Evolutionary conservation across 2,113 vertebrate species (phyloP), one percentile per base, ranked within the genome.

Genomic region (Pterocles orientalis): DNA sequence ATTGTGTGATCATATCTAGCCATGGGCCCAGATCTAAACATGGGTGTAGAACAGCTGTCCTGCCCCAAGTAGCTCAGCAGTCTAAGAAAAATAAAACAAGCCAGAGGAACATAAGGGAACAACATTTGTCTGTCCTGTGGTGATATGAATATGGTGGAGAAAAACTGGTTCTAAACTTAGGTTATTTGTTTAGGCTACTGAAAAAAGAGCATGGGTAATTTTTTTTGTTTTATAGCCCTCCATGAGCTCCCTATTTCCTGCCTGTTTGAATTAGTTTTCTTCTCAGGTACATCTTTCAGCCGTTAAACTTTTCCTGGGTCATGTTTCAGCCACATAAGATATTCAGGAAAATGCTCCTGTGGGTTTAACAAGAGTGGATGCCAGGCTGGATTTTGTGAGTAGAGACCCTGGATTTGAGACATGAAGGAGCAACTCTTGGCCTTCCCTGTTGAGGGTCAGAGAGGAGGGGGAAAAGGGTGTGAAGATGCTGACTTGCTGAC

Each of bases 381-480:
- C 33, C 60, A 34, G 31, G 16, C 26, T 79, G 18, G 43, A 62
- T 34, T 64, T 71, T 2, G 1, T 78, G 34, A 70, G 43, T 26
- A 58, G 34, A 62, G 0, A 76, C 9, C 15, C 8, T 61, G 10
- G 10, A 34, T 61, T 8, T 53, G 45, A 66, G 48, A 81, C 23
- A 34, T 4, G 12, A 48, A 76, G 8, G 26, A 91, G 7, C 26
- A 86, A 86, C 83, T 3, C 13, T 90, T 86, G 16, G 6, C 26
- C 19, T 75, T 66, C 21, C 16, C 10, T 54, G 4, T 19, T 41
- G 23, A 47, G 36, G 10, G 13, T 33, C 15, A 71, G 80, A 76
- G 2, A 4, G 8, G 9, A 75, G n/a, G 9, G 19, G 2, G n/a
- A 68, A 85, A 41, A 6, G 3, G 3, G 7, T 47, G 9, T 43